Conservation (phyloP, 2,797 vertebrate genomes). For the Triplophysa bombifrons region DNA sequence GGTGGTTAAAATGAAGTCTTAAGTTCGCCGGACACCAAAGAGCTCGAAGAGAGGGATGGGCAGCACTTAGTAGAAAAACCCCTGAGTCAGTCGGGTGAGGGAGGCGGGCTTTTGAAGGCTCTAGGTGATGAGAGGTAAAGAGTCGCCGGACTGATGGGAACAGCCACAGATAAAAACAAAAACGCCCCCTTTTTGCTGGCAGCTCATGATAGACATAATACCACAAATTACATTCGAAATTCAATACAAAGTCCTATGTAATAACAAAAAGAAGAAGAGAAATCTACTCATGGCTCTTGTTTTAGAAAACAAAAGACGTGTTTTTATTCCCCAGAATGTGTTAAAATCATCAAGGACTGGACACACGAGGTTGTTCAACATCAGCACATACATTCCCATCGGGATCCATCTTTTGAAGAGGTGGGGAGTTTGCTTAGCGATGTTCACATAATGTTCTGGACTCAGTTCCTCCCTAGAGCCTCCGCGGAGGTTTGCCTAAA, state of each 20-base stretch:
- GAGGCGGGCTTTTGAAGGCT: not conserved
- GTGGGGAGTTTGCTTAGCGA: constrained; percentile 14
- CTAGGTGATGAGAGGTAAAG: constrained; percentile 41
- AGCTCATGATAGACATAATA: constrained; percentile 35
- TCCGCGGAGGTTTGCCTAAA: constrained; percentile 4
- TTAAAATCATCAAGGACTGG: constrained; percentile 22
- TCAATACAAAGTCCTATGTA: not conserved
- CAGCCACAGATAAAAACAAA: constrained; percentile 1
- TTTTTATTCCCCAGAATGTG: constrained; percentile 34
- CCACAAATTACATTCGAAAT: constrained; percentile 50
- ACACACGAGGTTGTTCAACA: constrained; percentile 24
- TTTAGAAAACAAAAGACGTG: constrained; percentile 39
- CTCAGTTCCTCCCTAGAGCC: constrained; percentile 14
- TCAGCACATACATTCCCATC: constrained; percentile 31
- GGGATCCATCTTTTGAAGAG: constrained; percentile 1
- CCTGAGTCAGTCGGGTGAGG: not conserved
- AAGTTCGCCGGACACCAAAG: not conserved
- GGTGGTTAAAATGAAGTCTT: constrained; percentile 42
- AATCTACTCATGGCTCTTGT: not conserved
- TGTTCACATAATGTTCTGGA: constrained; percentile 23
- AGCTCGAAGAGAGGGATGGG: not conserved
- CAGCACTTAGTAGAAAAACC: constrained; percentile 4
- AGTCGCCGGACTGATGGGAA: constrained; percentile 20
- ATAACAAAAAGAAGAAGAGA: constrained; percentile 7
- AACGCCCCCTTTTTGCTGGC: constrained; percentile 39